phyloP scores from a whole-genome alignment of 2,888 invertebrate genomes.

The Drosophila atripex region DNA sequence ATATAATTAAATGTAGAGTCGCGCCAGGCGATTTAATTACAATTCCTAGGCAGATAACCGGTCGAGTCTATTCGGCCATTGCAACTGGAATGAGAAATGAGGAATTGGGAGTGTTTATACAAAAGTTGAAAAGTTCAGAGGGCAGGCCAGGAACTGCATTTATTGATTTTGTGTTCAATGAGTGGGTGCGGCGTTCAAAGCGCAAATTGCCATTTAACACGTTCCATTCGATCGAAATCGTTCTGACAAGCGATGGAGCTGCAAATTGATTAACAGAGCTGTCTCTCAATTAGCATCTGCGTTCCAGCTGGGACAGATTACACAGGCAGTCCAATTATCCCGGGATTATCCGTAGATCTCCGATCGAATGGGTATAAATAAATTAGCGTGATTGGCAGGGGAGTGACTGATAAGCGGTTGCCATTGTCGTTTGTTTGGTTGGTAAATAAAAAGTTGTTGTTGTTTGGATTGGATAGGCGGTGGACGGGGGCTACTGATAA shows the following conservation, averaged over 20 bases:
- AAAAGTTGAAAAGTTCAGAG: constrained; percentile 6
- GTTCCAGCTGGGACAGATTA: background rate
- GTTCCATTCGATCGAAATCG: constrained; percentile 4
- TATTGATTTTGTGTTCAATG: constrained; percentile 41
- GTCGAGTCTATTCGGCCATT: constrained; percentile 21
- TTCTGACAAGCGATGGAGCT: background rate
- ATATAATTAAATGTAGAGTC: constrained; percentile 29
- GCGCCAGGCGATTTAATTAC: constrained; percentile 3
- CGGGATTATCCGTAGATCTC: constrained; percentile 3
- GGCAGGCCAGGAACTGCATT: constrained; percentile 22
- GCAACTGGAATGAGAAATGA: constrained; percentile 9
- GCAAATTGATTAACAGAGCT: constrained; percentile 53
- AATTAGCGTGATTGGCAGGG: constrained; percentile 31
- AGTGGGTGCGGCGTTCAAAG: constrained; percentile 30
- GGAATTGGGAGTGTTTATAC: constrained; percentile 6
- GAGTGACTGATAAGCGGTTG: constrained; percentile 30
- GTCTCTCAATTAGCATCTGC: constrained; percentile 57
- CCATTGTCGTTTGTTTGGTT: constrained; percentile 22
- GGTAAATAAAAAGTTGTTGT: constrained; percentile 17
- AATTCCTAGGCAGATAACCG: background rate
- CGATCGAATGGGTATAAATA: constrained; percentile 11
- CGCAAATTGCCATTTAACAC: constrained; percentile 35
- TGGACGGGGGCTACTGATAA: constrained; percentile 20
- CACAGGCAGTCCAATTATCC: constrained; percentile 11
- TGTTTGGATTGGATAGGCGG: background rate